Base-by-base conservation (phyloP, 2,113 vertebrate species). In the Rhadina sibilatrix region DNA sequence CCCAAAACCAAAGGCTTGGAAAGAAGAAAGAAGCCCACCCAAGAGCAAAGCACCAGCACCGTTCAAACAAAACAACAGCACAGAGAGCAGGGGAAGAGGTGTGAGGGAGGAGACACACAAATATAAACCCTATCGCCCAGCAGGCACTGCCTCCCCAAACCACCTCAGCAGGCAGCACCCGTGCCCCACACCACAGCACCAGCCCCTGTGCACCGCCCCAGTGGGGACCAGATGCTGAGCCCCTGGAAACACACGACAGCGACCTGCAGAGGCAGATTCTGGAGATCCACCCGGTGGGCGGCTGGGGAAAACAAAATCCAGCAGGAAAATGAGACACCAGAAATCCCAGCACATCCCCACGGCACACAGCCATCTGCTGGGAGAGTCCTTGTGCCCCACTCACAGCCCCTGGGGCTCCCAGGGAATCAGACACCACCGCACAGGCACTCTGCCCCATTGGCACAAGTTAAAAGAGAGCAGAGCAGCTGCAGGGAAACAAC, bases 1-100 rank as follows among this genome's bases (percentile, higher is more conserved):
- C 83, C 78, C 83, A 94, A 95, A 97, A 93, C 72, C 87, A 96
- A 96, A 95, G 88, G 77, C 87, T 80, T 84, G 74, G 80, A 88
- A 93, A 87, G 90, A 94, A 93, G 54, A 93, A 90, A 94, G 79
- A 75, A 94, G 94, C 94, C 88, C 96, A 96, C 96, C 93, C 94
- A 96, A 88, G 94, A 90, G 95, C 84, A 95, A 91, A 93, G 83
- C 84, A 88, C 59, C 88, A 96, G 91, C 83, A 93, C 92, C 7
- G 0, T 76, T 79, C 89, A 90, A 96, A 93, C 72, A 91, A 77
- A 94, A 95, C 87, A 93, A 86, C 79, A 92, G 90, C 85, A 70
- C 47, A 66, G 82, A 88, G 71, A 88, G 76, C 2, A 4, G 68
- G 52, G 68, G 56, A 93, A 90, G 91, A 90, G 47, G 75, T 52